Percentiles rank a stretch among this genome's conserved stretches.
Evolutionary conservation across 2,888 invertebrate genomes (phyloP).

Genomic region (Litoditis marina): DNA sequence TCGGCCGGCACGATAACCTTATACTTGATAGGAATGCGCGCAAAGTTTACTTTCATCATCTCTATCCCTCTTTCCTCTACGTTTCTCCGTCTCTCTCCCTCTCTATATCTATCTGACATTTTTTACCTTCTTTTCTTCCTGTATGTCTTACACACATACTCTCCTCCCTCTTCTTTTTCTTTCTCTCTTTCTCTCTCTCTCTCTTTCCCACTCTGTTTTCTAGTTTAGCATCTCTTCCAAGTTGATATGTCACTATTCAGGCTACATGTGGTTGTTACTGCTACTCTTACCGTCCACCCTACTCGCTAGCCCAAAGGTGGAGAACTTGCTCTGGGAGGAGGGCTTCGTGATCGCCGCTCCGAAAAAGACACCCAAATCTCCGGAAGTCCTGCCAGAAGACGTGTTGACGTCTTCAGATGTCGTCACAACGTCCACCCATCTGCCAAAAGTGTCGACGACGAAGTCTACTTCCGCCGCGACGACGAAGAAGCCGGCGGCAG

Average conservation of each 20-base stretch:
- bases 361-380: too few species aligned
- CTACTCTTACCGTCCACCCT: not conserved
- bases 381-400: too few species aligned
- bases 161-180: constrained; percentile 8
- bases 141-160: constrained; percentile 4
- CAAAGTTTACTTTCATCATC: constrained; percentile 2
- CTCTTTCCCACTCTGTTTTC: constrained; percentile 3
- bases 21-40: constrained; percentile 1
- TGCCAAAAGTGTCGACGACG: too few species aligned
- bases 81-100: not conserved
- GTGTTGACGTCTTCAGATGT: too few species aligned
- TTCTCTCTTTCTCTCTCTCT: constrained; percentile 15
- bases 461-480: too few species aligned
- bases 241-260: constrained; percentile 2
- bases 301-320: constrained; percentile 1
- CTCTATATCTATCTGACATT: constrained; percentile 5
- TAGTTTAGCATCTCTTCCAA: not conserved
- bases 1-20: too few species aligned
- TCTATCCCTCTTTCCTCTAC: constrained; percentile 1
- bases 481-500: too few species aligned
- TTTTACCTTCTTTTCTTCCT: constrained; percentile 15
- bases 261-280: constrained; percentile 6
- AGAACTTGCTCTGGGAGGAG: constrained; percentile 16
- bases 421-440: too few species aligned
- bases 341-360: constrained; percentile 5